Evolutionary conservation across 1,140 invertebrate species (phyloP), one percentile per base, ranked within the genome.

Genomic region (Papilio aristodemus): DNA sequence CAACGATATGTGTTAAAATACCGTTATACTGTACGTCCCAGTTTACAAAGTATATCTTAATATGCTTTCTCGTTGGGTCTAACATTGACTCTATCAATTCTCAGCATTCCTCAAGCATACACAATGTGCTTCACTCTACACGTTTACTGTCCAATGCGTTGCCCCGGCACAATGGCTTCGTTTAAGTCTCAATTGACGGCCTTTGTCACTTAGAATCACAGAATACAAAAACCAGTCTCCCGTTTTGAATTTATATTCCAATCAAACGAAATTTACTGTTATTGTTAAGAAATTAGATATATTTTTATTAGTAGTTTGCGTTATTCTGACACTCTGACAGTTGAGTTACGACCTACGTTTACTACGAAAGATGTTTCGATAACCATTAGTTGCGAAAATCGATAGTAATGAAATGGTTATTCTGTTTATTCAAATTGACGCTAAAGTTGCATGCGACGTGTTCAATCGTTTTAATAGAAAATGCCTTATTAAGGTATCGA

Each of bases 151-250:
- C 11, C 13, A 14, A 66, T 66, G 41, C 63, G 9, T n/a, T 39
- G 60, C 60, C 63, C 72, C 58, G 76, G 74, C 74, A 83, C 76
- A 81, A 81, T 80, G 78, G 76, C 77, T 78, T 78, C 79, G 79
- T 81, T 84, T 77, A 81, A 75, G 72, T 81, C 74, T 81, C 78
- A 84, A 84, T 84, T 80, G 79, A 78, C 63, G 19, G 66, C 74
- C 73, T 71, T 80, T 76, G 75, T 78, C 75, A 67, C 70, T 74
- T 70, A 70, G 74, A 80, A 81, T 81, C 77, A 76, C 58, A 50
- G 73, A 77, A 71, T 32, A 3, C 60, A 37, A 71, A 71, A 36
- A 32, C 43, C 22, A 22, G 22, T 37, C 37, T 25, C 37, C 38
- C 17, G 37, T 39, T 25, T 25, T 13, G n/a, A 22, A 54, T 54